These are phyloP conservation scores for Eupsittula cactorum DNA, from an alignment of 2,113 vertebrate genomes.

Conservation along the genomic window DNA sequence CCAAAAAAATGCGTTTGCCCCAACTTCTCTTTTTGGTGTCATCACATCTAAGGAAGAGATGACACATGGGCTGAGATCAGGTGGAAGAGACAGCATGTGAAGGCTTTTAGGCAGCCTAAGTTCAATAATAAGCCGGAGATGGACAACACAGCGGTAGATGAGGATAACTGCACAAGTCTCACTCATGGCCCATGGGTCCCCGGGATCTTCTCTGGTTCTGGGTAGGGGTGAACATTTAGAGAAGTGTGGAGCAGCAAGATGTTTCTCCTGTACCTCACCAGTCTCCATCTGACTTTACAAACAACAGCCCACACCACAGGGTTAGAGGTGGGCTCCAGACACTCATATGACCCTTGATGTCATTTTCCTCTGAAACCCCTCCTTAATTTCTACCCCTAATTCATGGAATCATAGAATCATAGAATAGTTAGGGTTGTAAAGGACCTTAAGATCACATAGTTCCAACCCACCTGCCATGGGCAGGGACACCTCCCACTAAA, in stretches of 20 bases:
- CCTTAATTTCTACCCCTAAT: neutral
- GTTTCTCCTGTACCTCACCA: neutral
- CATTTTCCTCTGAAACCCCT: neutral
- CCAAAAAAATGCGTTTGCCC: neutral
- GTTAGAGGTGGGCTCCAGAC: neutral
- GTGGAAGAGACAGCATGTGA: neutral
- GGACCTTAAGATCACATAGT: too few relatives aligned
- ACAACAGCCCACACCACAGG: neutral
- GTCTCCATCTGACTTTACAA: neutral
- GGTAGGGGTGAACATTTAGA: neutral
- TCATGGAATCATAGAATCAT: too few relatives aligned
- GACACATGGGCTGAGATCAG: neutral
- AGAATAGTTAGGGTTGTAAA: too few relatives aligned
- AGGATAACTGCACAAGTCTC: neutral
- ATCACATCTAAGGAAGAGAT: neutral
- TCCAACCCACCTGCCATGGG: too few relatives aligned
- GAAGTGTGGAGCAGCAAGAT: neutral
- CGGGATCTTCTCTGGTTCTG: neutral
- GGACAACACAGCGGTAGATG: rapidly evolving
- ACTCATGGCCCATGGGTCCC: rapidly evolving
- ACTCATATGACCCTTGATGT: neutral
- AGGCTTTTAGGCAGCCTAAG: neutral
- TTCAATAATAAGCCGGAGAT: neutral
- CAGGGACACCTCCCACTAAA: neutral
- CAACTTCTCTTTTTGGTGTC: neutral